phyloP scores from a whole-genome alignment of 2,797 vertebrate species.

The Momotus momota region DNA sequence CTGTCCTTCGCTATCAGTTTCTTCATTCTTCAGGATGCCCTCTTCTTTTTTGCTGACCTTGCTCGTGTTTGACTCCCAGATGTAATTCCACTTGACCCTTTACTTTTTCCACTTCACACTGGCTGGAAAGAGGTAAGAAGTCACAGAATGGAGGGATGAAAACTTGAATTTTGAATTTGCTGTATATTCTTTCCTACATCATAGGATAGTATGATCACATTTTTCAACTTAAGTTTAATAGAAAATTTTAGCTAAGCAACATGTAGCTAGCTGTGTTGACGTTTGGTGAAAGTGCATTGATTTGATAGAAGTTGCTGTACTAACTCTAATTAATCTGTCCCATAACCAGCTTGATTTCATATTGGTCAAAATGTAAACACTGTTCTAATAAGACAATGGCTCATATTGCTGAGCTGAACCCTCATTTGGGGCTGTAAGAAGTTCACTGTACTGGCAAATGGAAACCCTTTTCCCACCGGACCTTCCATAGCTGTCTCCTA shows the following conservation, averaged over 20 bases:
- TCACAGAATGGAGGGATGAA: too few relatives aligned
- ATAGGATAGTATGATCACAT: accelerated
- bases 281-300: neutral
- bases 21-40: neutral
- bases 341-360: neutral
- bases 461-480: neutral
- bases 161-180: neutral
- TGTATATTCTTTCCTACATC: neutral
- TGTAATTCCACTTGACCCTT: neutral
- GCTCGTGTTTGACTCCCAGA: neutral
- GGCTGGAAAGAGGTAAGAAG: neutral
- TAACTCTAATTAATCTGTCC: neutral
- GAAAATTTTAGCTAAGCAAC: neutral
- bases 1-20: neutral
- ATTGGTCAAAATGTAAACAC: accelerated
- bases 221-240: neutral
- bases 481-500: neutral
- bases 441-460: neutral
- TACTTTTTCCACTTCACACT: neutral
- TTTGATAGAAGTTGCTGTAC: neutral
- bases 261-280: neutral
- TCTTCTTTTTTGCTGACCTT: neutral
- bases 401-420: neutral
- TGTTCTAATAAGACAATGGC: neutral
- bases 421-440: neutral